Percentiles rank a stretch among this genome's conserved stretches.
Conservation (phyloP, 2,888 invertebrate species). For the Rhodophaea formosa region DNA sequence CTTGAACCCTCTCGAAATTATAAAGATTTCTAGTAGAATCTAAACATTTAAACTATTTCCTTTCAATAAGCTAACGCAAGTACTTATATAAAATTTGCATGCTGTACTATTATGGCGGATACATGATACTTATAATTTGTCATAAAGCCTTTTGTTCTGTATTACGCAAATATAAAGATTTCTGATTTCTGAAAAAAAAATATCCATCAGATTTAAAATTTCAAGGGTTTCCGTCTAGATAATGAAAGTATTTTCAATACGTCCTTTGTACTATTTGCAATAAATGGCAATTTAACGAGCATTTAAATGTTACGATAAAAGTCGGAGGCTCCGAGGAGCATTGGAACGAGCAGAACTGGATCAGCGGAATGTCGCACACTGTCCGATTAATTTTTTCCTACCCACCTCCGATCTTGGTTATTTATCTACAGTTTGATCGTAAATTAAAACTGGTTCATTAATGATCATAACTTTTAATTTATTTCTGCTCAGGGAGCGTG, state of each 20-base stretch:
- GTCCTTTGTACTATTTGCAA: background rate
- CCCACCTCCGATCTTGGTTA: conserved; percentile 49
- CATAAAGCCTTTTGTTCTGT: too few species aligned
- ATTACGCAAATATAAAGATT: too few species aligned
- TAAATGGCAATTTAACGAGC: conserved; percentile 30
- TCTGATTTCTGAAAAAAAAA: too few species aligned
- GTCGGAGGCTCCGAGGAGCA: conserved; percentile 34
- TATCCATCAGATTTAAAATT: too few species aligned
- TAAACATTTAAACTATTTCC: too few species aligned
- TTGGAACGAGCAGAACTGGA: conserved; percentile 36
- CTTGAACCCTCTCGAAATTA: too few species aligned
- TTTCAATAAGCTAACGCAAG: too few species aligned
- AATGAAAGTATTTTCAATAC: background rate
- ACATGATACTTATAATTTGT: too few species aligned
- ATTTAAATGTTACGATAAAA: conserved; percentile 39
- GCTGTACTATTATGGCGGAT: too few species aligned
- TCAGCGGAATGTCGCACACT: conserved; percentile 44
- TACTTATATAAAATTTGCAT: too few species aligned
- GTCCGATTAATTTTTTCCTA: conserved; percentile 55
- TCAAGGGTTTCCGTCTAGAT: too few species aligned
- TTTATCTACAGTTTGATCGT: conserved; percentile 62
- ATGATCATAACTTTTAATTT: conserved; percentile 71
- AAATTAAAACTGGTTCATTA: conserved; percentile 72
- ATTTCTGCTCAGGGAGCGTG: conserved; percentile 51
- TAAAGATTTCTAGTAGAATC: too few species aligned